A percentile compares a stretch with the other conserved stretches of the same genome.
Conservation (phyloP, 2,888 invertebrate species). For the Eilema caniola region DNA sequence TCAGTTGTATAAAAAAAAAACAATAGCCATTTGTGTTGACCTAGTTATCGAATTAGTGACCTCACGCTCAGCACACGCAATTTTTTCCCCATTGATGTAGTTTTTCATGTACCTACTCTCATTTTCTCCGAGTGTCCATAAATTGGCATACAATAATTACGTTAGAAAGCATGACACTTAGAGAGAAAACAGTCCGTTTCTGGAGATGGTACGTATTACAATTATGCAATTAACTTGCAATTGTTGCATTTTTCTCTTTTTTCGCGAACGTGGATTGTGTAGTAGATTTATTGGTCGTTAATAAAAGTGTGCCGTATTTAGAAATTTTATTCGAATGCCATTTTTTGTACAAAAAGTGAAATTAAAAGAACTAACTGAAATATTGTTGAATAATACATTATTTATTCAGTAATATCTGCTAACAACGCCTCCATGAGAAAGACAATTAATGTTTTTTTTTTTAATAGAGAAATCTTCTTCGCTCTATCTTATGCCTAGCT, state of each 20-base stretch:
- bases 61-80: not conserved
- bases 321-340: constrained; percentile 9
- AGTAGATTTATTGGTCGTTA: constrained; percentile 14
- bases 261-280: constrained; percentile 19
- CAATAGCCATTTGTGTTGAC: too few relatives aligned
- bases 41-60: not conserved
- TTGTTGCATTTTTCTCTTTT: constrained; percentile 39
- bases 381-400: too few relatives aligned
- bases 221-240: constrained; percentile 49
- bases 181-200: constrained; percentile 44
- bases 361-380: too few relatives aligned
- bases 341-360: not conserved
- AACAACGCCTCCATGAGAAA: too few relatives aligned
- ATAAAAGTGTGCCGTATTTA: constrained; percentile 1
- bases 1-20: too few relatives aligned
- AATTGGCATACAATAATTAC: constrained; percentile 52
- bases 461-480: too few relatives aligned
- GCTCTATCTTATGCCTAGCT: too few relatives aligned
- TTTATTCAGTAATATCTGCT: too few relatives aligned
- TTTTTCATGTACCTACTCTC: constrained; percentile 37
- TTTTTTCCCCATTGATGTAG: not conserved
- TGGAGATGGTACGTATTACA: constrained; percentile 33
- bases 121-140: constrained; percentile 39
- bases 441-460: too few relatives aligned
- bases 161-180: constrained; percentile 57